Base-by-base conservation (phyloP, 2,888 invertebrate genomes). In the Endotricha flammealis region DNA sequence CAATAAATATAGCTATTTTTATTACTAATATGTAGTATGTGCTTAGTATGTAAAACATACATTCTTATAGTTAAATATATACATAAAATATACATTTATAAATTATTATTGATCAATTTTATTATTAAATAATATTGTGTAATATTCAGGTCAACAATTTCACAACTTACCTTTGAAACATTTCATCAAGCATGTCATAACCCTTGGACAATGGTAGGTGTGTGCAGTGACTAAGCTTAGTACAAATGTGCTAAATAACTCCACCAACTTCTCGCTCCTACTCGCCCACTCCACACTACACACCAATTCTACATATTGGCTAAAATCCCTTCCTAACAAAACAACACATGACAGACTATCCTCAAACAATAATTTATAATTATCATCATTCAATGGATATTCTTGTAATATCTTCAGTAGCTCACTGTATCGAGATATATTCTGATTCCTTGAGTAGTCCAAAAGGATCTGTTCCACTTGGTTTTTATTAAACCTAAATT, bases 381-480 rank as follows among this genome's bases (percentile, higher is more conserved):
- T 86, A 2, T 75, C 74, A 58, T 87, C 85, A 42, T 68, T 77
- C 12, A 87, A 41, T 6, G 72, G 62, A 45, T 64, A 77, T 29
- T 82, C 82, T 42, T 78, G 64, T 2, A 89, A 63, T 12, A 85
- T 68, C 51, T 79, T 81, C 2, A 89, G 48, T 9, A 89, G 52
- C 41, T 89, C 88, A 38, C 68, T 68, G 45, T 88, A 89, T 0
- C 81, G 71, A 8, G 70, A 77, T 11, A 60, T 48, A 35, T 70
- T 78, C 12, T 72, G 73, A 14, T 79, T 70, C 28, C 67, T 70
- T 1, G 77, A 63, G 33, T 80, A 77, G 43, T 71, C 73, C 1
- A 71, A 25, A 12, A 89, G 50, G 11, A 88, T 80, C 29, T 74
- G 64, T 44, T 88, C 77, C 2, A 89, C 67, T 68, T 88, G 85